Evolutionary conservation across 2,888 invertebrate genomes (phyloP).

Genomic region (Lagria hirta): DNA sequence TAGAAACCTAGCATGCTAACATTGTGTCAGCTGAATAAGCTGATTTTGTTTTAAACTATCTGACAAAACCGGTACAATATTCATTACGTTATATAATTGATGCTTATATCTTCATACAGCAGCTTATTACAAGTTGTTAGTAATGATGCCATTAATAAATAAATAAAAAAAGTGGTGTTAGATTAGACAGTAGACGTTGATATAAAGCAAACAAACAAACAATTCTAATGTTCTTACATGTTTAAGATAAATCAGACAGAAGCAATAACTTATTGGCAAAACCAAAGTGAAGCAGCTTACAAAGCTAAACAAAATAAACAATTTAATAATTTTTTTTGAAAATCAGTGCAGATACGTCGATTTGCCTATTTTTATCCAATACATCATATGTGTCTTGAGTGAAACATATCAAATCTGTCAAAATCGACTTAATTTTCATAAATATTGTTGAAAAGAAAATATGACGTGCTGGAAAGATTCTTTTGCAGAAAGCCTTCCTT

Average conservation of each 20-base stretch:
- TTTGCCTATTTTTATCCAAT: neutral
- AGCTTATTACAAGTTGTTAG: slow-evolving; percentile 6
- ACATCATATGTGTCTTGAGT: slow-evolving; percentile 2
- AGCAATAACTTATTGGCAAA: slow-evolving; percentile 7
- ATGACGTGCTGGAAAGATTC: slow-evolving; percentile 1
- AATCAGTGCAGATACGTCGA: slow-evolving; percentile 7
- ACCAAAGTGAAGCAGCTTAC: slow-evolving; percentile 6
- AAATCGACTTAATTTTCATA: slow-evolving; percentile 8
- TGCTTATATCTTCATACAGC: slow-evolving; percentile 11
- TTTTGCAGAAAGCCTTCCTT: no score
- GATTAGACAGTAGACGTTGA: slow-evolving; percentile 4
- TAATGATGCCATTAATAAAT: slow-evolving; percentile 7
- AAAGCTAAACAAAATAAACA: neutral
- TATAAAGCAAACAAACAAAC: slow-evolving; percentile 3
- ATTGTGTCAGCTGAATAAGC: neutral
- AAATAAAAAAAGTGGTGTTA: slow-evolving; percentile 7
- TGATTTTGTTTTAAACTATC: slow-evolving; percentile 4
- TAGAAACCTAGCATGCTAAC: slow-evolving; percentile 1
- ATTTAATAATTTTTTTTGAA: slow-evolving; percentile 7
- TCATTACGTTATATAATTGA: slow-evolving; percentile 5
- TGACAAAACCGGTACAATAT: slow-evolving; percentile 6
- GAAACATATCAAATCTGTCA: slow-evolving; percentile 4
- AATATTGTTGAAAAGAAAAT: slow-evolving; percentile 5
- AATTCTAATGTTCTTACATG: slow-evolving; percentile 5
- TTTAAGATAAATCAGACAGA: slow-evolving; percentile 4